Evolutionary conservation across 2,888 invertebrate species (phyloP), one percentile per base, ranked within the genome.

Genomic region (Altica lythri): DNA sequence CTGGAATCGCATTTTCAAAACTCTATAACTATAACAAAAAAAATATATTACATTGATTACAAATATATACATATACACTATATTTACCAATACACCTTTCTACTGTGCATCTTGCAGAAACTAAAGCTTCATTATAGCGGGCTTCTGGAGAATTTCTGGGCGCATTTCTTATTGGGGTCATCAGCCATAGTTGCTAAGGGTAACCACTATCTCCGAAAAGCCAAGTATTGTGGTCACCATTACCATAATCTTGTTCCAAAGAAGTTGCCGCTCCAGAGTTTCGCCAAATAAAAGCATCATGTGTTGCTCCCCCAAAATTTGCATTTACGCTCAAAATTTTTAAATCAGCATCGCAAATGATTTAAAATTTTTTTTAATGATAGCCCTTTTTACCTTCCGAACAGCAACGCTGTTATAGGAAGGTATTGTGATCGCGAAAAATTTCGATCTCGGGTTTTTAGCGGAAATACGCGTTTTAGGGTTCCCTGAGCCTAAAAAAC

Each of bases 71-170:
- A 22, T 5, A n/a, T n/a, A n/a, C n/a, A n/a, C n/a, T 22, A 22
- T 22, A 32, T 32, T 32, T 32, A 32, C 32, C 32, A 5, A 32
- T 32, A 12, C 32, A 32, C 32, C 32, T 32, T 32, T 32, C 32
- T 32, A n/a, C n/a, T n/a, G n/a, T n/a, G 32, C 32, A 32, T n/a
- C 32, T 4, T 5, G 32, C 32, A 32, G 32, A 32, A 32, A 32
- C 32, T 32, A 32, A 6, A 32, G 32, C 32, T 5, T 4, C 32
- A 32, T 32, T 32, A 12, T 32, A 32, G 32, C 32, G 32, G 4
- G 4, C 13, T 32, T 32, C 32, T 4, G 32, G 32, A 4, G 32
- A 32, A 32, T 32, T n/a, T 32, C 32, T n/a, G n/a, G n/a, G n/a
- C n/a, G n/a, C n/a, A n/a, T n/a, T n/a, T n/a, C n/a, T n/a, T n/a